Evolutionary conservation across 2,797 vertebrate genomes (phyloP), one percentile per base, ranked within the genome.

Genomic region (Anniella stebbinsi): DNA sequence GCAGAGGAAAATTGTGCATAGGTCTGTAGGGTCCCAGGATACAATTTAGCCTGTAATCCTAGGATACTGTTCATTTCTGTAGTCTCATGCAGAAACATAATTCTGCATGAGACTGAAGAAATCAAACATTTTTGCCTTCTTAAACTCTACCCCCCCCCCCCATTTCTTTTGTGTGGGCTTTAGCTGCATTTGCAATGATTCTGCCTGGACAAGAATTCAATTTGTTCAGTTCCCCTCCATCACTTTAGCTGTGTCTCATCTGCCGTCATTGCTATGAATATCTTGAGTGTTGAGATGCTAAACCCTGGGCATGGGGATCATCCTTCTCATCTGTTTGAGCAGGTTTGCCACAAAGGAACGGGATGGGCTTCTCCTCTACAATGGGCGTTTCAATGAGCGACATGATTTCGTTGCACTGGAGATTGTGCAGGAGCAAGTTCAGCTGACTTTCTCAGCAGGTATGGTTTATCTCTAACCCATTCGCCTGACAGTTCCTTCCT

Each of bases 391-490:
- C 96, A 99, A 99, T 0, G 98, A 99, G 94, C 98, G 98, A 72
- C 99, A 99, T 9, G 99, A 99, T 96, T 99, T 99, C 4, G 98
- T 99, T 85, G 98, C 98, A 21, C 96, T 99, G 91, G 99, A 99
- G 95, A 98, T 99, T 86, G 97, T 99, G 90, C 96, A 97, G 0
- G 97, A 98, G 93, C 99, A 99, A 97, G 97, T 99, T 80, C 99
- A 99, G 97, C 84, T 96, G 86, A 96, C 91, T 88, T 96, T 96
- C 92, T 96, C 96, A 0, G 96, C 96, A 87, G 96, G 96, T 95
- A 93, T 0, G 0, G 3, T 36, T 78, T 45, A 33, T 7, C 76
- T 21, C 17, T 18, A 3, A 0, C 0, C 9, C 45, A 30, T 54
- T 0, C 1, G 11, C 69, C 9, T 28, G 11, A 0, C 8, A 0